A percentile compares a stretch with the other conserved stretches of the same genome.
These are phyloP conservation scores for Sarcophaga rosellei DNA, from an alignment of 2,888 invertebrate species.

Conservation along the genomic window DNA sequence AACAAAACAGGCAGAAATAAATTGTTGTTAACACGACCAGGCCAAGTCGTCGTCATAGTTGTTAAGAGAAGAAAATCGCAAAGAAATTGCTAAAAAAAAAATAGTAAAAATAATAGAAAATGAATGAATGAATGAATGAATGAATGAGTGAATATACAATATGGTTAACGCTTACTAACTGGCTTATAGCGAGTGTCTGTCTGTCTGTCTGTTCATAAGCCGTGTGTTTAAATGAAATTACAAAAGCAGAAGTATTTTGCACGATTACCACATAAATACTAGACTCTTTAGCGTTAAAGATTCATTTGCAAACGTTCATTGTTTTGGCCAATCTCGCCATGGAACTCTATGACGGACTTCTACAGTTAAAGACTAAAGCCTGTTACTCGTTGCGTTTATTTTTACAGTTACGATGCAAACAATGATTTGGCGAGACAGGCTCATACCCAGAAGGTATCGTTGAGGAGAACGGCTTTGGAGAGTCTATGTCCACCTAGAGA, in stretches of 20 bases:
- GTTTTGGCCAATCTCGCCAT: conserved; percentile 29
- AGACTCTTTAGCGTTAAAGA: conserved; percentile 23
- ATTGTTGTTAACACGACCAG: conserved; percentile 1
- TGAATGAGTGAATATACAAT: neutral
- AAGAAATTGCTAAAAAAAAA: neutral
- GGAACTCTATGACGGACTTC: neutral
- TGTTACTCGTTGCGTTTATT: conserved; percentile 29
- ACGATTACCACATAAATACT: conserved; percentile 56
- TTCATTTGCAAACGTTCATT: conserved; percentile 53
- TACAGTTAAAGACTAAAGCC: neutral
- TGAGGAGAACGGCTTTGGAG: conserved; percentile 80
- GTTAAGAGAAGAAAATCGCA: neutral
- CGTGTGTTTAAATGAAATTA: neutral
- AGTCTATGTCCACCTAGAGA: conserved; percentile 86
- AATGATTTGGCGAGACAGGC: conserved; percentile 79
- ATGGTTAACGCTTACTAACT: neutral
- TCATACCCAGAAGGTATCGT: conserved; percentile 78
- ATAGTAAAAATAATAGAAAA: neutral
- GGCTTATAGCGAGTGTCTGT: neutral
- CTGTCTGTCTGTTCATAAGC: neutral
- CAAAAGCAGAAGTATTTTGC: conserved; percentile 5
- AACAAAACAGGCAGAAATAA: too few relatives aligned
- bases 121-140: neutral
- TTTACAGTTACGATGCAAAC: conserved; percentile 78
- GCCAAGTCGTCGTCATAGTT: neutral